phyloP scores from a whole-genome alignment of 2,113 vertebrate species.

The Thunnus maccoyii region DNA sequence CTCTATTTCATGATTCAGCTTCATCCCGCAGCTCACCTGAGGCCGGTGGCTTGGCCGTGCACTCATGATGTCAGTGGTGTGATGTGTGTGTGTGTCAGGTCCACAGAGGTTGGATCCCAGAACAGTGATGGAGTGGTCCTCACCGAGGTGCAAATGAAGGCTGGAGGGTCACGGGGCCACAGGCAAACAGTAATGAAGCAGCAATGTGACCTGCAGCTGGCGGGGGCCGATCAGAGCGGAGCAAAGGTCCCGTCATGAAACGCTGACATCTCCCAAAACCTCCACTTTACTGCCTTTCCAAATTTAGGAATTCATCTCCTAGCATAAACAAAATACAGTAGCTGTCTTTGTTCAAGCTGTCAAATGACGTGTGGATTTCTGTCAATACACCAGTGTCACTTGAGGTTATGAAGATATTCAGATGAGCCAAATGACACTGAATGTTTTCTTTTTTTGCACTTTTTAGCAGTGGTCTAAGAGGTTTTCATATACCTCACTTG shows the following conservation, averaged over 20 bases:
- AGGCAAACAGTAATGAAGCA: constrained; percentile 82
- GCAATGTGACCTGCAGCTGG: constrained; percentile 82
- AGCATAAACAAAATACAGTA: neutral
- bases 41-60: constrained; percentile 4
- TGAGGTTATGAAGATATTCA: too few species aligned
- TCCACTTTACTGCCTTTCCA: constrained; percentile 19
- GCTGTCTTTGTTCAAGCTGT: neutral
- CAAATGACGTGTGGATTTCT: too few species aligned
- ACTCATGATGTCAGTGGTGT: constrained; percentile 65
- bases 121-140: constrained; percentile 81
- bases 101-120: constrained; percentile 37
- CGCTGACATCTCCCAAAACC: constrained; percentile 20
- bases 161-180: constrained; percentile 77
- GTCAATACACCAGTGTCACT: too few species aligned
- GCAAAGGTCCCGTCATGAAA: constrained; percentile 60
- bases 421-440: too few species aligned
- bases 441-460: too few species aligned
- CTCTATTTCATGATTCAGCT: neutral
- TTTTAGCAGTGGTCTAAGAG: too few species aligned
- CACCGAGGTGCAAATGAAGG: constrained; percentile 86
- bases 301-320: neutral
- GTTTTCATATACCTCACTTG: too few species aligned
- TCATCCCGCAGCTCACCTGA: neutral
- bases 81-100: constrained; percentile 59
- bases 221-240: constrained; percentile 31